Percentiles rank a stretch among this genome's conserved stretches.
Conservation (phyloP, 2,113 vertebrate genomes). For the Pachyramphus minor region DNA sequence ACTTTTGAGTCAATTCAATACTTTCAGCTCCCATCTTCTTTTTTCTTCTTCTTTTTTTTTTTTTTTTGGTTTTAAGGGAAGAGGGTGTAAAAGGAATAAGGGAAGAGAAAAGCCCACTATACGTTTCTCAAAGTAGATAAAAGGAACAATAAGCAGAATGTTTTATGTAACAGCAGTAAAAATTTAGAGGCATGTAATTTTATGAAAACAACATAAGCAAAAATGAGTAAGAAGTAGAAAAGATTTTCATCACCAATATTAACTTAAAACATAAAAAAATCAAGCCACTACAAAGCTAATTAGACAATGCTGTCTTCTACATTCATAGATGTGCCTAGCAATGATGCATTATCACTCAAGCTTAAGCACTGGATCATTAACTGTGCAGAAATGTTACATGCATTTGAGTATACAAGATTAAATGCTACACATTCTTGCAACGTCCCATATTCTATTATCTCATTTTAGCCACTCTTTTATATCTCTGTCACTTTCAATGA, state of each 20-base stretch:
- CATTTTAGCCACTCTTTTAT: neutral
- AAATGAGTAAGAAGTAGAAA: neutral
- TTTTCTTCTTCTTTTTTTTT: neutral
- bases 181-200: slow-evolving; percentile 6
- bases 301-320: neutral
- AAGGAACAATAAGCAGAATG: neutral
- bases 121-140: slow-evolving; percentile 8
- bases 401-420: slow-evolving; percentile 12
- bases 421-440: neutral
- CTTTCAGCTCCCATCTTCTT: neutral
- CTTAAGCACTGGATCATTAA: slow-evolving; percentile 16
- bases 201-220: neutral
- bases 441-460: neutral
- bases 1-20: slow-evolving; percentile 27
- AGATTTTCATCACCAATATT: neutral
- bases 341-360: neutral
- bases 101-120: neutral
- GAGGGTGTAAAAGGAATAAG: neutral
- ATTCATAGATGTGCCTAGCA: neutral
- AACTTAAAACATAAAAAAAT: neutral
- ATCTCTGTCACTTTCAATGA: slow-evolving; percentile 47
- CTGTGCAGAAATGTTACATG: slow-evolving; percentile 3
- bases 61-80: neutral
- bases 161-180: neutral
- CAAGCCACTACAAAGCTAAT: neutral